phyloP scores from a whole-genome alignment of 2,113 vertebrate genomes.

The Excalfactoria chinensis region DNA sequence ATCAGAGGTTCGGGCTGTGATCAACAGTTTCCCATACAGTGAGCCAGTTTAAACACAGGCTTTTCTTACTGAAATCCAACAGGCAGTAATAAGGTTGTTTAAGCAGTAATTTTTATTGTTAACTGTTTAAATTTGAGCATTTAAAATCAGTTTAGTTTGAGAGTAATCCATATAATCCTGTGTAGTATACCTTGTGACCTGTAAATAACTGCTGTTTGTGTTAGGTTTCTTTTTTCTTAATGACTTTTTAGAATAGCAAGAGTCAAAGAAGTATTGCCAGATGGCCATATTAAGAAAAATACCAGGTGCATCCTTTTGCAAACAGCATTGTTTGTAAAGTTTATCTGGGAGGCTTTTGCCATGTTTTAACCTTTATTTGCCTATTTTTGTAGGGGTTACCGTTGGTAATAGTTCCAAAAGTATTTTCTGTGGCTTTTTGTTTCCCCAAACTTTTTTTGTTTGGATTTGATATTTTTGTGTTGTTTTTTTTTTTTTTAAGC shows the following conservation, averaged over 20 bases:
- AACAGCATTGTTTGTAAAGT: not conserved
- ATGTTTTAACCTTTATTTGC: not conserved
- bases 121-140: not conserved
- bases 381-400: rapidly evolving
- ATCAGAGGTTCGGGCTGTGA: too few relatives aligned
- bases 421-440: not conserved
- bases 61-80: not conserved
- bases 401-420: not conserved
- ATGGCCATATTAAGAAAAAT: not conserved
- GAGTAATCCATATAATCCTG: not conserved
- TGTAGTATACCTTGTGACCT: not conserved
- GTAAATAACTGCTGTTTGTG: not conserved
- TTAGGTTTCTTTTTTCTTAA: not conserved
- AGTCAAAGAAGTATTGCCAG: not conserved
- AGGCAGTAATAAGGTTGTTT: not conserved
- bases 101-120: not conserved
- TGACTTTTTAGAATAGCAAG: not conserved
- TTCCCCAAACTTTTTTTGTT: not conserved
- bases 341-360: not conserved
- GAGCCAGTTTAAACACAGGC: not conserved
- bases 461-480: not conserved
- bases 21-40: too few relatives aligned
- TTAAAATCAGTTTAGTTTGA: not conserved
- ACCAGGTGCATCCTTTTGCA: not conserved
- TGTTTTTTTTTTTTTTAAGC: not conserved